These are phyloP conservation scores for Neomonachus schauinslandi DNA, from an alignment of 2,113 vertebrate genomes.

Conservation along the genomic window DNA sequence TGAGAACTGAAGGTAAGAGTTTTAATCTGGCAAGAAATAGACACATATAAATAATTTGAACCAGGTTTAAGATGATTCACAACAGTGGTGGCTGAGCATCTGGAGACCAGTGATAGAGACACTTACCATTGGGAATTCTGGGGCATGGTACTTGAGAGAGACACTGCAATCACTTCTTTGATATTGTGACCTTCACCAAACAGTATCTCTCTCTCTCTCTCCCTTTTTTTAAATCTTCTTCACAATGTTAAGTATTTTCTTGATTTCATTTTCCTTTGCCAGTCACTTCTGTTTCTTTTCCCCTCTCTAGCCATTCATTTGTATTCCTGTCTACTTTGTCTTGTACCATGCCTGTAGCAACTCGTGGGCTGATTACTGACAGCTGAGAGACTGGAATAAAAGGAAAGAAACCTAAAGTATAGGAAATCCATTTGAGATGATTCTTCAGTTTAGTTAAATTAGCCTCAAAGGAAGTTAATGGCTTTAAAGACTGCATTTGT, in stretches of 20 bases:
- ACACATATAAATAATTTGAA: not conserved
- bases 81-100: not conserved
- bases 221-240: not conserved
- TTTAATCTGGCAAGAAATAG: slow-evolving; percentile 22
- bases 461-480: slow-evolving; percentile 34
- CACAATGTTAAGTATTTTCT: not conserved
- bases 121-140: not conserved
- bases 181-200: not conserved
- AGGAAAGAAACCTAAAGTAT: not conserved
- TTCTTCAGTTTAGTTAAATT: slow-evolving; percentile 53
- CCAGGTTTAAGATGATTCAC: not conserved
- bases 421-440: not conserved
- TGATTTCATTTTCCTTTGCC: not conserved
- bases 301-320: not conserved
- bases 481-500: slow-evolving; percentile 33
- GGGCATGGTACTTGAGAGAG: not conserved
- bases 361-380: not conserved
- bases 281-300: not conserved
- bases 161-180: not conserved
- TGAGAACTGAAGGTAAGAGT: not conserved
- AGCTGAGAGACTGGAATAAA: not conserved
- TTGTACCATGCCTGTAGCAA: not conserved
- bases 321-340: not conserved
- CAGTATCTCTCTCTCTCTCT: too few relatives aligned
- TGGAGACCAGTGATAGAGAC: slow-evolving; percentile 5